Evolutionary conservation across 2,888 invertebrate species (phyloP), one percentile per base, ranked within the genome.

Genomic region (Troglohyphantes excavatus): DNA sequence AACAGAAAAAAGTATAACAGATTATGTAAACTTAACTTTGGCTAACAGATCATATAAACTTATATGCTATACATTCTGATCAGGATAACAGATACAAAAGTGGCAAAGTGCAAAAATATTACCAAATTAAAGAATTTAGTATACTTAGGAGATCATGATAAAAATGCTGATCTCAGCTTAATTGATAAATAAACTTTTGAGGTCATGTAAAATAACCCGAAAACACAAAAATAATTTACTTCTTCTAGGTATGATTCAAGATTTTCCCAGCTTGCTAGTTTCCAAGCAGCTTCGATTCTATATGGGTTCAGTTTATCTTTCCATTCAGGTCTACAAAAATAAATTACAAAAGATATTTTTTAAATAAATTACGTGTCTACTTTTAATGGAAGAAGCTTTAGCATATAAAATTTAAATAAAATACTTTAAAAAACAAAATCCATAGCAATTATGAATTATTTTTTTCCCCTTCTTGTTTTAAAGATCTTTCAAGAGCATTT

Each of bases 281-380:
- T 95, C 97, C 98, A 98, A 39, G 98, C 94, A 0, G 98, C 96
- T 93, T 99, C 98, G 0, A 97, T 96, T 86, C 96, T 95, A 92
- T 95, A 95, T 92, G 96, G 95, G 63, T 95, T 94, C 91, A 97
- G 43, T 13, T 90, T 75, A 1, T 86, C 65, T 33, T 73, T 81
- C 92, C 92, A 92, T 81, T 92, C 85, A 26, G 90, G 91, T 21
- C 91, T 91, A 68, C 17, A 61, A 27, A 53, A 76, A 39, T 11
- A 26, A 59, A 26, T 23, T 21, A 13, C 39, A 39, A 13, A 39
- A n/a, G n/a, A n/a, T n/a, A n/a, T n/a, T n/a, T n/a, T n/a, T n/a
- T n/a, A n/a, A n/a, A n/a, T n/a, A n/a, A n/a, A n/a, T n/a, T n/a
- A n/a, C n/a, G n/a, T n/a, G n/a, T n/a, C n/a, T n/a, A n/a, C n/a